Evolutionary conservation across 1,140 invertebrate genomes (phyloP), one percentile per base, ranked within the genome.

Genomic region (Dufourea novaeangliae): DNA sequence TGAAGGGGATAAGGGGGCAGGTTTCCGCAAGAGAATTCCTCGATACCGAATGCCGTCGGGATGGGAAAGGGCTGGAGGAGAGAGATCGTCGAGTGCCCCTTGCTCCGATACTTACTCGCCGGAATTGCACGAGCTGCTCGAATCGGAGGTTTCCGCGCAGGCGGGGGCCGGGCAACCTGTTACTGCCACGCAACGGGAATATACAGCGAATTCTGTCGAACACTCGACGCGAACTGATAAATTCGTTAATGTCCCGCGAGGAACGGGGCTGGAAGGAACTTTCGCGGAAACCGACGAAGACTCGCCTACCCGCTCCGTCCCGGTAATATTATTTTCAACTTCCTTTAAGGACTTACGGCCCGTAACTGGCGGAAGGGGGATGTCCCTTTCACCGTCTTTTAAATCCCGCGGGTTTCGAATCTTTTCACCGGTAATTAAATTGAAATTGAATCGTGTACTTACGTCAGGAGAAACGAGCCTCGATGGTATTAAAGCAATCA

Each of bases 1-100:
- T n/a, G n/a, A n/a, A 20, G 2, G 44, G 17, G 17, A 37, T 10
- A 5, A 37, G 4, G 34, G 34, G 25, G 25, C 11, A 54, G 79
- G 69, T 82, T 78, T 82, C 75, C 68, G 80, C 73, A 78, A 54
- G 75, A 72, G 80, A 83, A 79, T 83, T 83, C 82, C 32, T 59
- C 82, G 80, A 83, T 83, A 82, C 80, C n/a, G 75, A 79, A 83
- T 82, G 68, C 75, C 76, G 79, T 72, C 50, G 67, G 68, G 72
- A 32, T 41, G 64, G 46, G n/a, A 68, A 59, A 50, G 37, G 68
- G 20, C 34, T 17, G 29, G 66, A 69, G n/a, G n/a, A n/a, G n/a
- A n/a, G n/a, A 67, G 67, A 62, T 37, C 44, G 46, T 59, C 61
- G 39, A 44, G 22, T 57, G 57, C 54, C 64, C 61, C 76, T 84